Base-by-base conservation (phyloP, 2,797 vertebrate genomes). In the Catharus ustulatus region DNA sequence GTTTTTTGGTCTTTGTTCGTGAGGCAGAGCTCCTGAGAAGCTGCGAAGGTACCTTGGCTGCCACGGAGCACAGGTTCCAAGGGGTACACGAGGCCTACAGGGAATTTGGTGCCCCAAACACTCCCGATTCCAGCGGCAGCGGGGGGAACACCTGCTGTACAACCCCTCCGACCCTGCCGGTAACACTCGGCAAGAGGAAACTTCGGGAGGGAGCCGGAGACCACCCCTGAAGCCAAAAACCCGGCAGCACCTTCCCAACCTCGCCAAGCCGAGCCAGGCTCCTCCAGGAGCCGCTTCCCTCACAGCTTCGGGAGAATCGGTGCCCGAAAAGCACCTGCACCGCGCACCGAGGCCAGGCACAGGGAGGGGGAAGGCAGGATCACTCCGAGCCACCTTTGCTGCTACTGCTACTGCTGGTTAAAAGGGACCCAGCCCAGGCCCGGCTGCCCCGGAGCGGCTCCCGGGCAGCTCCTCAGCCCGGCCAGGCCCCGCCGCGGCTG, bases 361-460 rank as follows among this genome's bases (percentile, higher is more conserved):
- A 2, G 54, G n/a, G 87, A 83, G 64, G 30, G 66, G 75, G 9
- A 85, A 66, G 38, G 85, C 85, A 73, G 22, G 63, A 87, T 88
- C 74, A 22, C 74, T 85, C 80, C 43, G 68, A 86, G 80, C 89
- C 66, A 52, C 89, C 86, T 71, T 14, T 23, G 24, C 72, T 24
- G 40, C 29, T 73, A 26, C 68, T 29, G 54, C 51, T 52, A 13
- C 17, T 58, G 18, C 69, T 16, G 82, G 34, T 87, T 64, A 46
- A 83, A 80, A 68, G 46, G 46, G 32, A 92, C 26, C 68, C 82
- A 48, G 83, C 91, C 90, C 82, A 88, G 92, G 92, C 87, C 95
- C 89, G 89, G 96, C 94, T 79, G 93, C 87, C 74, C 82, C 43
- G 82, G 67, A 94, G 84, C 77, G 27, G 96, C 95, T 94, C 62